A percentile compares a stretch with the other conserved stretches of the same genome.
Evolutionary conservation across 2,113 vertebrate genomes (phyloP).

Genomic region (Cavia porcellus): DNA sequence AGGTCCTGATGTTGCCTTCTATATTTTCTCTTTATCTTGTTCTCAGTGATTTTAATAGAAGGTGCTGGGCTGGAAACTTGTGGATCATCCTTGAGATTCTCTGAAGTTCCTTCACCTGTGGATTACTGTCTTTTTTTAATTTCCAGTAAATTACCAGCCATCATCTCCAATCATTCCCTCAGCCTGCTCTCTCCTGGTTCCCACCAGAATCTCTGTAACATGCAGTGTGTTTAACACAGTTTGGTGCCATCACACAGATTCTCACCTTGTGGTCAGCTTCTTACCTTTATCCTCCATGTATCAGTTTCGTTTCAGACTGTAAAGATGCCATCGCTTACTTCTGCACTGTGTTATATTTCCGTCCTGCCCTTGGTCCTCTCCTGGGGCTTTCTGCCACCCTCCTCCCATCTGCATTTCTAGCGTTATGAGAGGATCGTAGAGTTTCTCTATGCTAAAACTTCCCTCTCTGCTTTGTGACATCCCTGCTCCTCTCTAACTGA

Average conservation of each 20-base stretch:
- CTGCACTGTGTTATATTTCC: neutral
- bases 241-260: neutral
- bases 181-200: too few species aligned
- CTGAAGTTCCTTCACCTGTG: neutral
- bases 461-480: neutral
- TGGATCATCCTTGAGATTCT: neutral
- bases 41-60: neutral
- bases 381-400: too few species aligned
- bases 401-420: neutral
- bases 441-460: neutral
- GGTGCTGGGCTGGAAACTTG: too few species aligned
- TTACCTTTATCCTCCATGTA: neutral
- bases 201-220: neutral
- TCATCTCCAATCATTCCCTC: neutral
- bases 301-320: too few species aligned
- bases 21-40: neutral
- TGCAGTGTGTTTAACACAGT: neutral
- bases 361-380: too few species aligned
- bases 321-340: neutral
- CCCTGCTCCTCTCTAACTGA: too few species aligned
- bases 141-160: neutral
- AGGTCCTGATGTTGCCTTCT: neutral
- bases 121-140: neutral
- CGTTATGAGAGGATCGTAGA: too few species aligned
- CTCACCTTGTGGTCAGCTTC: neutral